Conservation (phyloP, 2,113 vertebrate genomes). For the Dipodomys merriami region DNA sequence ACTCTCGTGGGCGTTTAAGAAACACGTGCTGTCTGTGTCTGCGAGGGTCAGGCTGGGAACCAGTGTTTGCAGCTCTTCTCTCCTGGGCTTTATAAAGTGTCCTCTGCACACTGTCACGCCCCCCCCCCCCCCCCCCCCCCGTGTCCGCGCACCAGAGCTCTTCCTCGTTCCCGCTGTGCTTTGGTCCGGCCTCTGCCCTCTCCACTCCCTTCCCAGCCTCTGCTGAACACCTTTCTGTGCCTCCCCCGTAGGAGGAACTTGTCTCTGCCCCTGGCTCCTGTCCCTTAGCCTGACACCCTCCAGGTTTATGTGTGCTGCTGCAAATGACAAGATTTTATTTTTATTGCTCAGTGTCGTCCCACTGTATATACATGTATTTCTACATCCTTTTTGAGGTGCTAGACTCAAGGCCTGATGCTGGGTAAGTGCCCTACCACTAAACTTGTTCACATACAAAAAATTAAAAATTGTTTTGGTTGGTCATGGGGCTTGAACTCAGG, state of each 20-base stretch:
- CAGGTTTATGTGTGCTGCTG: neutral
- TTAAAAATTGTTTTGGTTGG: too few species aligned
- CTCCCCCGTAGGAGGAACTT: neutral
- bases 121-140: too few species aligned
- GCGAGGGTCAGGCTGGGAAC: neutral
- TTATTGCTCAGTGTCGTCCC: neutral
- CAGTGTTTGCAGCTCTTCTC: too few species aligned
- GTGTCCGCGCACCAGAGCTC: neutral
- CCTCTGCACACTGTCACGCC: neutral
- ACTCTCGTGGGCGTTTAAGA: neutral
- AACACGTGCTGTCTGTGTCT: neutral
- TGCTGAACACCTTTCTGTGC: neutral
- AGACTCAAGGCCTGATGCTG: neutral
- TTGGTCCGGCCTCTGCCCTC: neutral
- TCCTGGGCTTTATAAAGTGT: too few species aligned
- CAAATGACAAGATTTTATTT: neutral
- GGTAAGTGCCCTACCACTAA: neutral
- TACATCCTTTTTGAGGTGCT: neutral
- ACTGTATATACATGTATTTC: neutral
- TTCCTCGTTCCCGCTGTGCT: neutral
- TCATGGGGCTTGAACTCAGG: too few species aligned
- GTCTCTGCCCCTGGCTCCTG: neutral
- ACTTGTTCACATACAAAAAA: too few species aligned
- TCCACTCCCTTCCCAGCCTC: neutral
- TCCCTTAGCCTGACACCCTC: rapidly evolving